Percentiles rank a stretch among this genome's conserved stretches.
Conservation (phyloP, 2,113 vertebrate genomes). For the Pyxicephalus adspersus region DNA sequence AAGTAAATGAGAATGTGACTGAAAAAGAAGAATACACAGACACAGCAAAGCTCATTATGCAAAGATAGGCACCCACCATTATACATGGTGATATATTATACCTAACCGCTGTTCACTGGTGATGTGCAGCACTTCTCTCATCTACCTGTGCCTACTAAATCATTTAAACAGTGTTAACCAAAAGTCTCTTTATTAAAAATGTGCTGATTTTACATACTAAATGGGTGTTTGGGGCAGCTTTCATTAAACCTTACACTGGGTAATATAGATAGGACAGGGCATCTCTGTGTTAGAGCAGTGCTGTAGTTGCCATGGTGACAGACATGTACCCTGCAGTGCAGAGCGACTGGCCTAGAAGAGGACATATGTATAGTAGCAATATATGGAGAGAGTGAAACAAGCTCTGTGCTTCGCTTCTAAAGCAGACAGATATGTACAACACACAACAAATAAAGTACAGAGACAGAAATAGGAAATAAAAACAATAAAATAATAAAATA, state of each 20-base stretch:
- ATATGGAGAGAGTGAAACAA: constrained; percentile 16
- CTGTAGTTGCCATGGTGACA: constrained; percentile 52
- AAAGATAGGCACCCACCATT: neutral
- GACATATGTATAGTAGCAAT: neutral
- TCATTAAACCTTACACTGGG: neutral
- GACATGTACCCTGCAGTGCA: constrained; percentile 43
- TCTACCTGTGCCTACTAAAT: neutral
- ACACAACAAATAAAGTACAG: no score
- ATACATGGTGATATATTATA: constrained; percentile 1
- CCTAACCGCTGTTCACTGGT: neutral
- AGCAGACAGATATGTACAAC: neutral
- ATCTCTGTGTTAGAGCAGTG: constrained; percentile 26
- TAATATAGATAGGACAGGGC: constrained; percentile 42
- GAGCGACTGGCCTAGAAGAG: constrained; percentile 13
- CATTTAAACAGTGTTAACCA: neutral
- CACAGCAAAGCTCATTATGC: neutral
- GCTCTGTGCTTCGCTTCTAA: neutral
- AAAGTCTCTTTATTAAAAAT: neutral
- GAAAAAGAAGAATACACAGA: neutral
- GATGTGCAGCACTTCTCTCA: neutral
- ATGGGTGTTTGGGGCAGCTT: neutral
- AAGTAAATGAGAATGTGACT: constrained; percentile 9
- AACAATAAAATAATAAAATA: no score
- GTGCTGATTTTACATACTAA: constrained; percentile 1
- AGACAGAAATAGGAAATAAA: no score